These are phyloP conservation scores for Ennomos erosarius DNA, from an alignment of 2,888 invertebrate genomes.

Conservation along the genomic window DNA sequence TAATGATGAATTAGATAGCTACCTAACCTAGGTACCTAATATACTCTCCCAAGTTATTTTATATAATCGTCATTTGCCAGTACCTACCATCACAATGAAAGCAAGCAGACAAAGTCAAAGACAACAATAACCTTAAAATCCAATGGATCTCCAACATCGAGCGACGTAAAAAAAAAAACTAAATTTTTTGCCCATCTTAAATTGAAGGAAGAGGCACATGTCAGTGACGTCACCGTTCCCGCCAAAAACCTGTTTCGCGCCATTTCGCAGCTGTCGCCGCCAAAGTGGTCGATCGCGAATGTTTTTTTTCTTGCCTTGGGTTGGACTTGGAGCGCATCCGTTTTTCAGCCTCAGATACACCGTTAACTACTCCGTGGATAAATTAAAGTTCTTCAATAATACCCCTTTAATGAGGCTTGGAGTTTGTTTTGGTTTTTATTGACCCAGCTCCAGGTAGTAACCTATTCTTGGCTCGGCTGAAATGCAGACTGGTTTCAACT, in stretches of 20 bases:
- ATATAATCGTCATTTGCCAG: slow-evolving; percentile 42
- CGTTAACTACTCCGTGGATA: slow-evolving; percentile 67
- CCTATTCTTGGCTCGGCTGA: slow-evolving; percentile 23
- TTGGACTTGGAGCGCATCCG: too few relatives aligned
- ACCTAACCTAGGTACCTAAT: too few relatives aligned
- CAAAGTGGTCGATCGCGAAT: slow-evolving; percentile 63
- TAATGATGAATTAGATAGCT: too few relatives aligned
- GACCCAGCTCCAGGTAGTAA: slow-evolving; percentile 22
- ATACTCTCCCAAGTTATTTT: background rate
- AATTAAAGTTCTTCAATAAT: slow-evolving; percentile 47
- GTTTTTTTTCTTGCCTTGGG: slow-evolving; percentile 58
- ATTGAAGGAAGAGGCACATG: slow-evolving; percentile 71
- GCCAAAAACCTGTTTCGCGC: slow-evolving; percentile 79
- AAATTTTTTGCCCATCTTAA: slow-evolving; percentile 68
- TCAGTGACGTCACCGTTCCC: slow-evolving; percentile 77
- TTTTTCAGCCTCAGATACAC: slow-evolving; percentile 71
- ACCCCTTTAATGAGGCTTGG: slow-evolving; percentile 15
- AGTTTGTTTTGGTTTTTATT: slow-evolving; percentile 27
- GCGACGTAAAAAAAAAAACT: slow-evolving; percentile 58
- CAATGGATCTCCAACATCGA: slow-evolving; percentile 52
- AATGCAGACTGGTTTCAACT: slow-evolving; percentile 24
- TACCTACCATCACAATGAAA: slow-evolving; percentile 42
- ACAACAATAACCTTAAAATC: slow-evolving; percentile 68
- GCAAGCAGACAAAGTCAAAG: slow-evolving; percentile 31
- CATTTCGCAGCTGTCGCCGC: slow-evolving; percentile 82